A percentile compares a stretch with the other conserved stretches of the same genome.
phyloP scores from a whole-genome alignment of 2,113 vertebrate genomes.

The Progne subis region DNA sequence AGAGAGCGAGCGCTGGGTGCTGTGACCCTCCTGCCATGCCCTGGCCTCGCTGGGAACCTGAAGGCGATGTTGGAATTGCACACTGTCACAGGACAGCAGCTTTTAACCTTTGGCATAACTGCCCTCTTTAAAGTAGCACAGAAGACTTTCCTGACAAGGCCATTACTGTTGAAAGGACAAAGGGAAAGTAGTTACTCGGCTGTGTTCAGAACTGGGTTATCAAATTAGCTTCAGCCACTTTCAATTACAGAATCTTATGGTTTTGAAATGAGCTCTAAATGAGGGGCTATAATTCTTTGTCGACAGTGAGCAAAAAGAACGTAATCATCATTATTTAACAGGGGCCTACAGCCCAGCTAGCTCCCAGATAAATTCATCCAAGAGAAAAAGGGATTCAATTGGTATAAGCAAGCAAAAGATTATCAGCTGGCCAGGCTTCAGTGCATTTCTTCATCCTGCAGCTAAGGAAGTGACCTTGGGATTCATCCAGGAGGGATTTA shows the following conservation, averaged over 20 bases:
- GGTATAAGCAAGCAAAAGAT: conserved; percentile 23
- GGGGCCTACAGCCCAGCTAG: conserved; percentile 34
- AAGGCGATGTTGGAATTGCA: background rate
- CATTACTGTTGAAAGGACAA: conserved; percentile 67
- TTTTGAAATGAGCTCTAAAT: conserved; percentile 69
- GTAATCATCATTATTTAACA: conserved; percentile 68
- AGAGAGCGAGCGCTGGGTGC: accelerated
- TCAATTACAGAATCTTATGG: conserved; percentile 71
- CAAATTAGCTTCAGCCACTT: conserved; percentile 71
- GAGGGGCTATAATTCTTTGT: conserved; percentile 67
- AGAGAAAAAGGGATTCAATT: conserved; percentile 29
- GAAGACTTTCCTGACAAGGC: conserved; percentile 58
- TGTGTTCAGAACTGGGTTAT: conserved; percentile 66
- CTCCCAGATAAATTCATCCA: conserved; percentile 15
- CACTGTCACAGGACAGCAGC: conserved; percentile 26
- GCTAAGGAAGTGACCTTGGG: conserved; percentile 43
- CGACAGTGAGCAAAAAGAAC: conserved; percentile 63
- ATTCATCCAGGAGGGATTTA: conserved; percentile 9
- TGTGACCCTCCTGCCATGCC: background rate
- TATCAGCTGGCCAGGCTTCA: conserved; percentile 17
- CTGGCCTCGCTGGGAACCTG: background rate
- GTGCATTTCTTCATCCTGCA: background rate
- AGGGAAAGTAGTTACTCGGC: conserved; percentile 49
- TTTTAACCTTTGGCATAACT: conserved; percentile 47
- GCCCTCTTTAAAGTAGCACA: conserved; percentile 44